A percentile compares a stretch with the other conserved stretches of the same genome.
phyloP scores from a whole-genome alignment of 2,888 invertebrate genomes.

The Polymixis flavicincta region DNA sequence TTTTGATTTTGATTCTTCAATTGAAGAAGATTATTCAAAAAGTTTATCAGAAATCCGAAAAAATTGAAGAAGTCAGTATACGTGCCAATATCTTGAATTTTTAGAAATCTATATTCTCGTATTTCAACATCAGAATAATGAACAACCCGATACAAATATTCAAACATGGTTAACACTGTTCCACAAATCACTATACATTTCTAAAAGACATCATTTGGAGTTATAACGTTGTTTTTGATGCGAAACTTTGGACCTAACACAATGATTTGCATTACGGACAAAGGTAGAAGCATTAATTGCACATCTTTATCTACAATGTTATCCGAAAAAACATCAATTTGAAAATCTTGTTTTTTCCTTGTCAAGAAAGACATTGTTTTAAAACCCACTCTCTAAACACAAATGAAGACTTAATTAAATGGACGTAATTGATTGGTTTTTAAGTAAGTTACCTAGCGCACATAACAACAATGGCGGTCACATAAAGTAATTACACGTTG shows the following conservation, averaged over 20 bases:
- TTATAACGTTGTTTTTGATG: constrained; percentile 1
- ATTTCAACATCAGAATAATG: not conserved
- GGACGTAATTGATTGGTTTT: not conserved
- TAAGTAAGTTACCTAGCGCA: not conserved
- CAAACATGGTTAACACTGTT: not conserved
- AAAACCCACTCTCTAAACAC: not conserved
- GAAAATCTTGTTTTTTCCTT: not conserved
- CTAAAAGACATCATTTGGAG: constrained; percentile 4
- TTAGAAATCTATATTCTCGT: not conserved
- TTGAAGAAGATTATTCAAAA: not conserved
- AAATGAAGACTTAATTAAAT: not conserved
- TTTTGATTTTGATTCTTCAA: too few relatives aligned
- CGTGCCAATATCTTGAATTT: not conserved
- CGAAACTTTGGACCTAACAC: constrained; percentile 15
- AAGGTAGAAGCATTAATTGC: constrained; percentile 10
- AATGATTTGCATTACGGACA: not conserved
- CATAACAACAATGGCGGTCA: not conserved
- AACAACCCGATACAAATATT: not conserved
- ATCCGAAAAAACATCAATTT: too few relatives aligned
- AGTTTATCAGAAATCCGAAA: not conserved
- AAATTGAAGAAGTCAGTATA: constrained; percentile 11
- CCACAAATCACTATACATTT: constrained; percentile 17
- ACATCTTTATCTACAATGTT: constrained; percentile 23
- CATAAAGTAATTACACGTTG: not conserved
- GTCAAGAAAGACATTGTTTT: not conserved